Evolutionary conservation across 2,113 vertebrate genomes (phyloP), one percentile per base, ranked within the genome.

Genomic region (Psittacus erithacus): DNA sequence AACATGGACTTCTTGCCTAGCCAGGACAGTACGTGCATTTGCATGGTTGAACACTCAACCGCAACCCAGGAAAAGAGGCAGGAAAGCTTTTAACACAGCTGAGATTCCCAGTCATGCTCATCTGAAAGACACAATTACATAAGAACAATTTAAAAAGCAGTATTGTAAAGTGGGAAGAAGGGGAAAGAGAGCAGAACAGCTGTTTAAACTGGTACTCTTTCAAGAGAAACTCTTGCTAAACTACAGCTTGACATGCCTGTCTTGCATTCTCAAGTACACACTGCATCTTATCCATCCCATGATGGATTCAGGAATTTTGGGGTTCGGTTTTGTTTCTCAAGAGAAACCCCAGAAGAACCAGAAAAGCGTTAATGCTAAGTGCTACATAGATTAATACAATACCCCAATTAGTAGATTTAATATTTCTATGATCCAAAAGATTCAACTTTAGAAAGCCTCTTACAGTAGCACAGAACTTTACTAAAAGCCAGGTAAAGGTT

Each of bases 361-460:
- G 27, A 69, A 88, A 76, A 83, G 31, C 13, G 50, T 55, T 43
- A 71, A 38, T 47, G 63, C 35, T 59, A 59, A 23, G 13, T 59
- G 22, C 55, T 59, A n/a, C 57, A 59, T 1, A 60, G 70, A 79
- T 89, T 79, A 95, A 47, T 69, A 52, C 1, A 91, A 93, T 14
- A 74, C 3, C 4, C 3, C 5, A 55, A 46, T 84, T 75, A 90
- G 38, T 6, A 59, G 60, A 59, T 60, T 78, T 84, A 71, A 70
- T 86, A 90, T 75, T 89, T 39, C 73, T 73, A 65, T 73, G 52
- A 92, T 89, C 69, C 64, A 59, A 71, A 60, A 35, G 50, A 93
- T 89, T 93, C 90, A 95, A 35, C 38, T 31, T 22, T 31, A 53
- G 60, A 68, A 94, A 82, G 31, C 78, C 47, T 85, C 62, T 85